Evolutionary conservation across 1,140 invertebrate genomes (phyloP).

Genomic region (Cepaea nemoralis): DNA sequence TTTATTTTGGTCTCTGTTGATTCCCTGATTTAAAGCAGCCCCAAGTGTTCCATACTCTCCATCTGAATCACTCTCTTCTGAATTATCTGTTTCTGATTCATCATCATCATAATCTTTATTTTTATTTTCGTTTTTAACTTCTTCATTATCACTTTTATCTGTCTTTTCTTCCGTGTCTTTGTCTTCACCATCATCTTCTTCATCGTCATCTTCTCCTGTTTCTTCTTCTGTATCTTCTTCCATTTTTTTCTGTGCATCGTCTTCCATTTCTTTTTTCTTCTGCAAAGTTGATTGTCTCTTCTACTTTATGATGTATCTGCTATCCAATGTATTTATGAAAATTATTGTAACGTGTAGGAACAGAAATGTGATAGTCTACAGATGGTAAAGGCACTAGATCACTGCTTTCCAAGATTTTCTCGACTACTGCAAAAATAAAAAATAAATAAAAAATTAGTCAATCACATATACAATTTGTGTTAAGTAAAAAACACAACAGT

Average conservation of each 20-base stretch:
- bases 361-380: neutral
- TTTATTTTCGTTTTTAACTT: neutral
- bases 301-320: neutral
- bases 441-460: no score
- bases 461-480: no score
- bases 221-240: neutral
- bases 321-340: conserved; percentile 14
- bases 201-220: neutral
- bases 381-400: conserved; percentile 16
- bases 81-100: neutral
- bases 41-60: neutral
- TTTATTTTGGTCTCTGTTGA: conserved; percentile 14
- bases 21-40: neutral
- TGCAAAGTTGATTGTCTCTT: neutral
- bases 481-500: no score
- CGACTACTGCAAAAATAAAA: conserved; percentile 16
- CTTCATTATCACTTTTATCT: no score
- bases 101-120: neutral
- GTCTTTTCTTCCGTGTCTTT: neutral
- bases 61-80: neutral
- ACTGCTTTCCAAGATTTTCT: neutral
- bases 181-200: neutral
- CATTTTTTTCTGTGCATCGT: neutral
- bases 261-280: neutral
- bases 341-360: neutral